Evolutionary conservation across 2,113 vertebrate species (phyloP).

Genomic region (Anguilla japonica): DNA sequence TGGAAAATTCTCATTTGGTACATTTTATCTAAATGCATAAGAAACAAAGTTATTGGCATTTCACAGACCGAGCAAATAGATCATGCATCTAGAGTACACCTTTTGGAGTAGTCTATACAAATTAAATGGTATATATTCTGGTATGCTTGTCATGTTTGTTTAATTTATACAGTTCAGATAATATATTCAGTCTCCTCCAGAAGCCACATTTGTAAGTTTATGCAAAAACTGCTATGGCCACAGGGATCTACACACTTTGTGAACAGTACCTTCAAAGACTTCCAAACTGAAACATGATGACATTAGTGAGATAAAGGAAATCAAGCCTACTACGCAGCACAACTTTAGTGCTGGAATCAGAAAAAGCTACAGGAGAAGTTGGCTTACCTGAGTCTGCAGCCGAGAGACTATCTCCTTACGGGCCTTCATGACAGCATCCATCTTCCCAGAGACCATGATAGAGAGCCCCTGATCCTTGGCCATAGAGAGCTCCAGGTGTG

Average conservation of each 20-base stretch:
- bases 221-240: too few relatives aligned
- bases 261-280: background rate
- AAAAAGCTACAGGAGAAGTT: background rate
- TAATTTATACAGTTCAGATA: background rate
- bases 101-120: too few relatives aligned
- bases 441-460: slow-evolving; percentile 98
- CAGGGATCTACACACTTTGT: too few relatives aligned
- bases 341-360: background rate
- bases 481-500: slow-evolving; percentile 95
- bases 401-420: slow-evolving; percentile 97
- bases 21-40: background rate
- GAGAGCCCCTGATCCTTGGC: slow-evolving; percentile 99
- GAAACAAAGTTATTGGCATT: too few relatives aligned
- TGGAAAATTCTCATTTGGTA: too few relatives aligned
- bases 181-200: background rate
- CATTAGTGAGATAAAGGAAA: background rate
- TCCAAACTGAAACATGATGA: background rate
- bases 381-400: slow-evolving; percentile 92
- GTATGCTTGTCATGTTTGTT: background rate
- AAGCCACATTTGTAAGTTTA: too few relatives aligned
- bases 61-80: background rate
- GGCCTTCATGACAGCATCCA: slow-evolving; percentile 98
- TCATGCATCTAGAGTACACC: background rate
- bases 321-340: background rate
- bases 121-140: too few relatives aligned